phyloP scores from a whole-genome alignment of 2,888 invertebrate genomes.

The Leucophenga montana region DNA sequence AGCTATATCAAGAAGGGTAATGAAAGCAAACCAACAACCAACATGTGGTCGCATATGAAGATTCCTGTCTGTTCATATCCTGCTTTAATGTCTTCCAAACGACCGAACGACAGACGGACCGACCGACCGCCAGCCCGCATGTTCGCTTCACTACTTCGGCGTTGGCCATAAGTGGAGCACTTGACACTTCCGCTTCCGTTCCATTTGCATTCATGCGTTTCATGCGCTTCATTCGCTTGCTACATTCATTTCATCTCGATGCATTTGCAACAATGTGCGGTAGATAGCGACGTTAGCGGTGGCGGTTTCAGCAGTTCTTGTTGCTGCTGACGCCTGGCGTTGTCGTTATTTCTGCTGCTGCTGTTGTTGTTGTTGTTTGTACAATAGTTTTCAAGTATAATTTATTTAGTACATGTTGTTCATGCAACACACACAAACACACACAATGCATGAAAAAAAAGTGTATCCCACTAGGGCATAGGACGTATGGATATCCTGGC shows the following conservation, averaged over 20 bases:
- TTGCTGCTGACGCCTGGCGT: constrained; percentile 6
- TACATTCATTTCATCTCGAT: constrained; percentile 1
- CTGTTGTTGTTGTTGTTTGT: constrained; percentile 30
- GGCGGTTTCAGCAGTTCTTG: background rate
- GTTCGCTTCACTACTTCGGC: background rate
- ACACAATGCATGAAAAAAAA: constrained; percentile 42
- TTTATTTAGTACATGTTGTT: constrained; percentile 40
- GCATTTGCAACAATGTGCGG: no score
- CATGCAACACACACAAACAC: constrained; percentile 52
- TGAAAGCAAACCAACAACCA: constrained; percentile 42
- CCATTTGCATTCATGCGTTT: constrained; percentile 39
- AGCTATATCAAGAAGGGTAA: constrained; percentile 25
- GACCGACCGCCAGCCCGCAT: background rate
- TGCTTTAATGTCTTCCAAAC: no score
- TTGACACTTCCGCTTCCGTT: constrained; percentile 45
- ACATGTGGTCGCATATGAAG: constrained; percentile 50
- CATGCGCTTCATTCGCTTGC: constrained; percentile 15
- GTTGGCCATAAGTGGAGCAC: constrained; percentile 14
- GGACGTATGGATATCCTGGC: no score
- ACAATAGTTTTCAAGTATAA: constrained; percentile 40
- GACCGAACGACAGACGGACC: background rate
- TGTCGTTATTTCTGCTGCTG: constrained; percentile 27
- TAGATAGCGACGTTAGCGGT: no score
- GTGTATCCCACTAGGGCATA: no score
- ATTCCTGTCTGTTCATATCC: background rate